Conservation (phyloP, 2,113 vertebrate species). For the Leucopsar rothschildi region DNA sequence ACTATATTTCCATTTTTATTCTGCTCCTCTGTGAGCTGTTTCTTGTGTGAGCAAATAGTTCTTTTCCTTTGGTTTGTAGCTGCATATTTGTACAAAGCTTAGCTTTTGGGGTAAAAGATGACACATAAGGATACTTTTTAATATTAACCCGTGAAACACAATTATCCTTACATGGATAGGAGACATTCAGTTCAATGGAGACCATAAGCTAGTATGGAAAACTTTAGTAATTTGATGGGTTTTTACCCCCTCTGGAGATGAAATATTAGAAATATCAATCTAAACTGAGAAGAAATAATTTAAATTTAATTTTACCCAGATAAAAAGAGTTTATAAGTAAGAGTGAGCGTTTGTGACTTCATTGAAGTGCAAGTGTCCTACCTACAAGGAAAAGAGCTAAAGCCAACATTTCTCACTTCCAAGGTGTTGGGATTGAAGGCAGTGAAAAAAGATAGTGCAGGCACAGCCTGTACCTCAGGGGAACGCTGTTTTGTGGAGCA, state of each 20-base stretch:
- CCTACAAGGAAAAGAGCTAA: neutral
- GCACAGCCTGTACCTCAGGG: neutral
- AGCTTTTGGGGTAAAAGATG: neutral
- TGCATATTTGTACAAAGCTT: neutral
- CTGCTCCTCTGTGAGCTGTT: neutral
- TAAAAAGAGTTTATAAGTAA: neutral
- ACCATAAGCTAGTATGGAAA: neutral
- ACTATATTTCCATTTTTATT: neutral
- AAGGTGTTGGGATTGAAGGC: neutral
- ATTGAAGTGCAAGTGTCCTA: neutral
- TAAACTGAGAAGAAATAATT: constrained; percentile 21
- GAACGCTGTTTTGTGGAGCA: neutral
- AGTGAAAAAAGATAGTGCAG: neutral
- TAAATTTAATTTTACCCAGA: constrained; percentile 23
- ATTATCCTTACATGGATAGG: neutral
- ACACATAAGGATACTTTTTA: neutral
- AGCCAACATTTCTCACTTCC: neutral
- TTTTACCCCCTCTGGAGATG: neutral
- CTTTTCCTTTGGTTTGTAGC: neutral
- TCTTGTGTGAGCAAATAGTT: neutral
- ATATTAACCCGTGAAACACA: neutral
- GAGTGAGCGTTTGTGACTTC: neutral
- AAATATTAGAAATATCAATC: constrained; percentile 31
- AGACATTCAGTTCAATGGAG: neutral
- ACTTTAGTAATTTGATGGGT: neutral